phyloP scores from a whole-genome alignment of 2,797 vertebrate genomes.

The Melanotaenia pygmaea region DNA sequence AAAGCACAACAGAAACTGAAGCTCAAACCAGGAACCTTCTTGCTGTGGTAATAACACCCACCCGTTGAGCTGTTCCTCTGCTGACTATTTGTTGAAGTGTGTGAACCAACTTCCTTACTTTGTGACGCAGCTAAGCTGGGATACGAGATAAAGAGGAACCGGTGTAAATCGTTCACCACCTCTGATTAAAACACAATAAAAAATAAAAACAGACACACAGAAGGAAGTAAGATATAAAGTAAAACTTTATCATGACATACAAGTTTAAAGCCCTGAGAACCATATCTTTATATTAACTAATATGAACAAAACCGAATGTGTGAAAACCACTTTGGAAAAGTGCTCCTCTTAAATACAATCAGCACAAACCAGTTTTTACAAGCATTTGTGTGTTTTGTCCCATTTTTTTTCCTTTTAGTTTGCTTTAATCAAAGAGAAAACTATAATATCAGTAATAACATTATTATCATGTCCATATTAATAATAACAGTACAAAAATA shows the following conservation, averaged over 20 bases:
- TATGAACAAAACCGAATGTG: slow-evolving; percentile 85
- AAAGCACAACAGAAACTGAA: background rate
- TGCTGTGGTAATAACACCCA: background rate
- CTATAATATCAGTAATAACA: slow-evolving; percentile 83
- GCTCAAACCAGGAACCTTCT: background rate
- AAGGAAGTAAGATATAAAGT: slow-evolving; percentile 81
- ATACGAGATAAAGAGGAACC: background rate
- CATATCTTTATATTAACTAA: slow-evolving; percentile 86
- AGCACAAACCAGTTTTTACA: slow-evolving; percentile 86
- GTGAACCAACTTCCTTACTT: background rate
- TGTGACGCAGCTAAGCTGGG: background rate
- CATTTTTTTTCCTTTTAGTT: slow-evolving; percentile 71
- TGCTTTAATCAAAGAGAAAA: slow-evolving; percentile 81
- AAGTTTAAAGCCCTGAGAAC: slow-evolving; percentile 88
- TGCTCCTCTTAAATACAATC: slow-evolving; percentile 87
- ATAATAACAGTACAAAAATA: slow-evolving; percentile 86
- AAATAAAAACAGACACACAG: slow-evolving; percentile 36
- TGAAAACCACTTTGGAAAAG: slow-evolving; percentile 85
- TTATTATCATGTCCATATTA: slow-evolving; percentile 81
- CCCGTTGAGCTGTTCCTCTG: background rate
- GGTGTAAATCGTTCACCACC: background rate
- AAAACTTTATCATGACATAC: slow-evolving; percentile 88
- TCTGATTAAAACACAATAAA: background rate
- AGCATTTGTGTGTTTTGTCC: slow-evolving; percentile 81
- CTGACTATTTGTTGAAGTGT: background rate